Percentiles rank a stretch among this genome's conserved stretches.
phyloP scores from a whole-genome alignment of 1,140 invertebrate species.

The Octopus sinensis region DNA sequence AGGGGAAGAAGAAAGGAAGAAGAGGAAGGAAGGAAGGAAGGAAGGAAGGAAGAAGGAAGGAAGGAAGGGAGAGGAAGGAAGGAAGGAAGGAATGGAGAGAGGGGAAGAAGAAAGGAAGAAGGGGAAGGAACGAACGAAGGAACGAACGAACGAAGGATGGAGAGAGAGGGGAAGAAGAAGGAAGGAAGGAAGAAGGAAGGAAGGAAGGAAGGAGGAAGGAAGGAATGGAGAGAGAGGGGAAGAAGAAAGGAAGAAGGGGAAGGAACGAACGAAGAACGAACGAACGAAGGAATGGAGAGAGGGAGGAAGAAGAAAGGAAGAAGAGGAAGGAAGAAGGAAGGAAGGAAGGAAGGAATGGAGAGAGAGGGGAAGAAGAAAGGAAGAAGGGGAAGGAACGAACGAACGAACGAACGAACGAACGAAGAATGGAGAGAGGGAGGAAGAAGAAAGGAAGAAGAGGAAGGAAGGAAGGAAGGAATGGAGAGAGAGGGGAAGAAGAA shows the following conservation, averaged over 20 bases:
- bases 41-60: background rate
- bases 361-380: background rate
- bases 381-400: background rate
- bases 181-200: background rate
- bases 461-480: background rate
- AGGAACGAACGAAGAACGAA: background rate
- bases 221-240: background rate
- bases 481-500: background rate
- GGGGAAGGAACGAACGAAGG: background rate
- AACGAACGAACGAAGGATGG: background rate
- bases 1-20: background rate
- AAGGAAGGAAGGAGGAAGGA: background rate
- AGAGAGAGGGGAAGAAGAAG: background rate
- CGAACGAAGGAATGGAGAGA: background rate
- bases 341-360: background rate
- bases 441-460: background rate
- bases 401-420: background rate
- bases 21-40: background rate
- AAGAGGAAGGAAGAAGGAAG: background rate
- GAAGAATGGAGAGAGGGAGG: background rate
- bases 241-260: background rate
- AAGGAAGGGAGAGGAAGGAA: background rate
- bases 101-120: background rate
- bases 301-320: background rate
- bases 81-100: background rate